A percentile compares a stretch with the other conserved stretches of the same genome.
phyloP scores from a whole-genome alignment of 2,888 invertebrate genomes.

The Cerastis rubricosa region DNA sequence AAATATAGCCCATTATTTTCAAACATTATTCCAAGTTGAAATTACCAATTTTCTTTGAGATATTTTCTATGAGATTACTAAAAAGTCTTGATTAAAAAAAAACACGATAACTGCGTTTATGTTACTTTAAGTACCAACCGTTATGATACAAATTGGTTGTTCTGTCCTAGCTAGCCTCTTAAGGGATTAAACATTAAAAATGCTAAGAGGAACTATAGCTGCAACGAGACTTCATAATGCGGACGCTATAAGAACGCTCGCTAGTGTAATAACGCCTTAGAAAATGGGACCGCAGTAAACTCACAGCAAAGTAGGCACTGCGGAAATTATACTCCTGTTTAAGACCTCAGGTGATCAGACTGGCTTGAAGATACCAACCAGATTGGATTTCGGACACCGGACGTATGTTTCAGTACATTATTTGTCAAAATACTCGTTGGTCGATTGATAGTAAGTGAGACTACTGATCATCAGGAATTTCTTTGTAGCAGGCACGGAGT shows the following conservation, averaged over 20 bases:
- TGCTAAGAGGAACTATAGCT: not conserved
- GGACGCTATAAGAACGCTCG: not conserved
- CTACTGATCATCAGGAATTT: not conserved
- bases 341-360: not conserved
- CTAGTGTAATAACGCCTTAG: not conserved
- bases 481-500: not conserved
- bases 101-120: not conserved
- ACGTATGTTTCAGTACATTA: not conserved
- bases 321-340: not conserved
- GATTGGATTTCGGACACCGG: not conserved
- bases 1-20: not conserved
- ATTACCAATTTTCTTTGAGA: not conserved
- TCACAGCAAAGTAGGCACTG: not conserved
- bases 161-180: not conserved
- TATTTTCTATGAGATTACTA: not conserved
- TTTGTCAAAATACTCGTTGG: too few relatives aligned
- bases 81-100: slow-evolving; percentile 1
- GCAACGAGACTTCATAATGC: slow-evolving; percentile 18
- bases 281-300: not conserved
- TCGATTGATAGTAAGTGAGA: not conserved
- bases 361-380: not conserved
- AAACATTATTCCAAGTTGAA: not conserved
- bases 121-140: not conserved
- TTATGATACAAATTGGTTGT: not conserved
- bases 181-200: slow-evolving; percentile 4